These are phyloP conservation scores for Cichladusa arquata DNA, from an alignment of 2,113 vertebrate genomes.

Conservation along the genomic window DNA sequence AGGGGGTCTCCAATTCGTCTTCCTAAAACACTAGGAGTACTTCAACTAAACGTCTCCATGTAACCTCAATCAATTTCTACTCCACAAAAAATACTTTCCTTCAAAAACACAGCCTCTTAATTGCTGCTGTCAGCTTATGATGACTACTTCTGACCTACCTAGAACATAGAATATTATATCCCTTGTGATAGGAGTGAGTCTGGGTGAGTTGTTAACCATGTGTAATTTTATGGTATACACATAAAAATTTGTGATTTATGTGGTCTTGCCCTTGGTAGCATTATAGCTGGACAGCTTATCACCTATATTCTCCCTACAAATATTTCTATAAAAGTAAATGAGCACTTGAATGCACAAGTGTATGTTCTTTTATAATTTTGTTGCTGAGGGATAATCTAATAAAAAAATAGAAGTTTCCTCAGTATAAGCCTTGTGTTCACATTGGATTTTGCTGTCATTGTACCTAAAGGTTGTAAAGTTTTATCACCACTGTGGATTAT, in stretches of 20 bases:
- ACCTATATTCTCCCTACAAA: background rate
- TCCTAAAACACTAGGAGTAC: background rate
- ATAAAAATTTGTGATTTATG: background rate
- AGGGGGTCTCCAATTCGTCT: background rate
- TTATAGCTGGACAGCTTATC: background rate
- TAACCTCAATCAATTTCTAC: background rate
- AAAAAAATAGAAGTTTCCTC: background rate
- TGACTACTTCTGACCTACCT: background rate
- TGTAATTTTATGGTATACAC: background rate
- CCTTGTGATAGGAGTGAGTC: background rate
- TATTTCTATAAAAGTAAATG: background rate
- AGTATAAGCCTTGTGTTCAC: background rate
- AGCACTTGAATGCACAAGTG: background rate
- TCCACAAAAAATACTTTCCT: background rate
- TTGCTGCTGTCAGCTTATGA: background rate
- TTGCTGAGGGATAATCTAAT: background rate
- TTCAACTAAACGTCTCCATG: fast-evolving
- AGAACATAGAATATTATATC: background rate
- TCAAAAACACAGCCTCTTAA: background rate
- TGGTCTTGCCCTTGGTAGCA: background rate
- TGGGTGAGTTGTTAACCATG: background rate
- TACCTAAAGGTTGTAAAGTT: background rate
- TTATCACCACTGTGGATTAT: background rate
- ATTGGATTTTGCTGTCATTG: background rate
- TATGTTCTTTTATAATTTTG: background rate